Conservation (phyloP, 1,140 invertebrate species). For the Centruroides vittatus region DNA sequence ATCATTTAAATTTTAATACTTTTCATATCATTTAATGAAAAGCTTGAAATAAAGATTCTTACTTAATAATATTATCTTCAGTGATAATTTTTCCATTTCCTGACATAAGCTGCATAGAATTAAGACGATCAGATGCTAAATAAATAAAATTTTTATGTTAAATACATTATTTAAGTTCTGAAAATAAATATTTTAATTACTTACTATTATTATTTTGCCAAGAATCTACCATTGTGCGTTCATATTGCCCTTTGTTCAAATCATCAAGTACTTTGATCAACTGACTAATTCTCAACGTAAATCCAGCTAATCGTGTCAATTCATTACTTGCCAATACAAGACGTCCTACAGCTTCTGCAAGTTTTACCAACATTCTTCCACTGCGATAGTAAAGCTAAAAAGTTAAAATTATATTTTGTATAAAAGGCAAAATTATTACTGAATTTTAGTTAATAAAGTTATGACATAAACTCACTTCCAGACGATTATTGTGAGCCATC, state of each 20-base stretch:
- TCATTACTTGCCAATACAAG: constrained; percentile 86
- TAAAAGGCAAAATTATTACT: no score
- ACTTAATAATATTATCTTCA: constrained; percentile 72
- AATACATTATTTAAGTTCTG: no score
- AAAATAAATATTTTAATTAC: not conserved
- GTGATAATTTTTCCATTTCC: constrained; percentile 66
- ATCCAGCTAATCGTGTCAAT: constrained; percentile 78
- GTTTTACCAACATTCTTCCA: constrained; percentile 89
- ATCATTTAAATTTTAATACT: not conserved
- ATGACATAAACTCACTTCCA: constrained; percentile 39
- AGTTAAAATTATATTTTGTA: not conserved
- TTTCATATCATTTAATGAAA: not conserved
- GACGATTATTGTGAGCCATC: constrained; percentile 46
- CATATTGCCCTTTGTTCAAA: constrained; percentile 69
- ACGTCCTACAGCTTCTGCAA: constrained; percentile 91
- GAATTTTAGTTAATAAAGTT: no score
- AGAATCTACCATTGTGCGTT: constrained; percentile 68
- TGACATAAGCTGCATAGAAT: constrained; percentile 28
- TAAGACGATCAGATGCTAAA: no score
- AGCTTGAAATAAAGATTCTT: not conserved
- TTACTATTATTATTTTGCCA: constrained; percentile 4
- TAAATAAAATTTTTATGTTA: not conserved
- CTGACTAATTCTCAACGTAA: constrained; percentile 66
- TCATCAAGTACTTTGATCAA: not conserved
- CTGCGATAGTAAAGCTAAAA: constrained; percentile 82